These are phyloP conservation scores for Campopleginae sp. DNA, from an alignment of 2,888 invertebrate genomes.

Conservation along the genomic window DNA sequence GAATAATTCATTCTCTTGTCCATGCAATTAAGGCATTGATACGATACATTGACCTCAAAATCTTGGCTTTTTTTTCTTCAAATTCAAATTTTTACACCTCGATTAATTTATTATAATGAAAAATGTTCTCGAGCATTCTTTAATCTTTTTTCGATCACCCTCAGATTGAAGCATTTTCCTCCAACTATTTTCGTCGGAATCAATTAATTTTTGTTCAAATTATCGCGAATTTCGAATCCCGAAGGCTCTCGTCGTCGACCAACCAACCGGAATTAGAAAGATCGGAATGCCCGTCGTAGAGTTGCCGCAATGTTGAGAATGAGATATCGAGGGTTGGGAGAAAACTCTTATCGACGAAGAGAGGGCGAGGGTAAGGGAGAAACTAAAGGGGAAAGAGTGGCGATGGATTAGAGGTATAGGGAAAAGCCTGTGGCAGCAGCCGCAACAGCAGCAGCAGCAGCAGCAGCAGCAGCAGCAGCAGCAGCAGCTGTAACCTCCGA, in stretches of 20 bases:
- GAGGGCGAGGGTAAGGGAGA: neutral
- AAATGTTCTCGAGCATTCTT: no score
- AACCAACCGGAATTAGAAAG: neutral
- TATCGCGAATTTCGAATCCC: no score
- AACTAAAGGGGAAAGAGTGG: neutral
- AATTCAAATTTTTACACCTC: no score
- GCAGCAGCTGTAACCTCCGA: constrained; percentile 40
- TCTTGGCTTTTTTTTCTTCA: no score
- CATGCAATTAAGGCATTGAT: neutral
- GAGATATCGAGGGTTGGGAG: constrained; percentile 2
- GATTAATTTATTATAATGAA: no score
- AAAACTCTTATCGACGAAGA: neutral
- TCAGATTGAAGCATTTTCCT: no score
- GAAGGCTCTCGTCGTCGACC: no score
- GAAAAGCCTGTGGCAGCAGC: constrained; percentile 62
- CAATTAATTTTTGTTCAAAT: no score
- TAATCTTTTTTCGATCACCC: no score
- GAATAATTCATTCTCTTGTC: neutral
- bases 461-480: constrained; percentile 23
- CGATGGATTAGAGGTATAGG: constrained; percentile 59
- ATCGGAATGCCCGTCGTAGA: neutral
- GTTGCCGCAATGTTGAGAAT: constrained; percentile 23
- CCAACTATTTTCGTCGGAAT: no score
- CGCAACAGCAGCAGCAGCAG: constrained; percentile 57
- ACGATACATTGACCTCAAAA: no score